Percentiles rank a stretch among this genome's conserved stretches.
phyloP scores from a whole-genome alignment of 2,888 invertebrate species.

The Dolichomitus sp. region DNA sequence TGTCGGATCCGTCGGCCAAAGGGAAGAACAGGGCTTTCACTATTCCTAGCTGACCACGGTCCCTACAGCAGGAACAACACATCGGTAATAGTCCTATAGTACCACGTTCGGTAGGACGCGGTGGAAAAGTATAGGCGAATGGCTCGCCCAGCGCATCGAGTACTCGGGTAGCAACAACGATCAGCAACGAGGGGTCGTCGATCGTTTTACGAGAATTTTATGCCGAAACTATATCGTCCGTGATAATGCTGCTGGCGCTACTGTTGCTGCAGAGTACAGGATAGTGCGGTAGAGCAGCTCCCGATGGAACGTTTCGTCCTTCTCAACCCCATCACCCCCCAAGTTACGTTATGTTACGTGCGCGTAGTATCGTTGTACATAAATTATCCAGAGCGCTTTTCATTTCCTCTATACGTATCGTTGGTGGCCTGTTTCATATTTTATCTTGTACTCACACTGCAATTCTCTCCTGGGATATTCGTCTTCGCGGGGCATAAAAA shows the following conservation, averaged over 20 bases:
- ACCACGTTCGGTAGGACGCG: constrained; percentile 9
- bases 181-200: constrained; percentile 63
- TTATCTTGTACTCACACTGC: constrained; percentile 55
- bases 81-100: constrained; percentile 30
- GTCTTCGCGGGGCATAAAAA: neutral
- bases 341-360: constrained; percentile 47
- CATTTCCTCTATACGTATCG: constrained; percentile 33
- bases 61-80: constrained; percentile 21
- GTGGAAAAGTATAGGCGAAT: constrained; percentile 10
- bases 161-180: constrained; percentile 58
- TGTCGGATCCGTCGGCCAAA: constrained; percentile 11
- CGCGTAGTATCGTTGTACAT: constrained; percentile 47
- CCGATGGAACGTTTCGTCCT: constrained; percentile 47
- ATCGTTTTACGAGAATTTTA: constrained; percentile 70
- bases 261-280: constrained; percentile 36
- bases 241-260: constrained; percentile 56
- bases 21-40: constrained; percentile 16
- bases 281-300: constrained; percentile 41
- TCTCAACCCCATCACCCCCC: constrained; percentile 8
- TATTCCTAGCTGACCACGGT: constrained; percentile 28
- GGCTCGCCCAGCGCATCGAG: constrained; percentile 36
- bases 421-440: constrained; percentile 11
- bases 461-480: constrained; percentile 9
- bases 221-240: constrained; percentile 67
- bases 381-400: constrained; percentile 56